Conservation (phyloP, 2,113 vertebrate genomes). For the Myanophis thanlyinensis region DNA sequence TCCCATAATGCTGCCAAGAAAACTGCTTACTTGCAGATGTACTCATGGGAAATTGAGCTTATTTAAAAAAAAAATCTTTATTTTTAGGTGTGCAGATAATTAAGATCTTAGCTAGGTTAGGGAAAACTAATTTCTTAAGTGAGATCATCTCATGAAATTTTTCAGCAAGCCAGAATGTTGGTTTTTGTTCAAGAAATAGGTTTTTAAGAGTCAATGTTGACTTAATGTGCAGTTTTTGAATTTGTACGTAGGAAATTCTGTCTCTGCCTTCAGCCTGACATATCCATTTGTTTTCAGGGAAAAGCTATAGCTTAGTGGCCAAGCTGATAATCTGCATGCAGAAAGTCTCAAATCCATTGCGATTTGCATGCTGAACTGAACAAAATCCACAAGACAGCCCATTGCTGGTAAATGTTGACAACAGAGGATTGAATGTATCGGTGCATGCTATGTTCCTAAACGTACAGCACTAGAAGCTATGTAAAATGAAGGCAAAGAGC, state of each 20-base stretch:
- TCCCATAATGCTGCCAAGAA: not conserved
- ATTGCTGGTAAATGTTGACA: not conserved
- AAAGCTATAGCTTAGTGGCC: not conserved
- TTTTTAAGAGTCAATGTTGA: not conserved
- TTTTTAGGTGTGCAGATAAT: not conserved
- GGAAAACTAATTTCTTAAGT: too few species aligned
- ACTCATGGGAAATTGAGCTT: not conserved
- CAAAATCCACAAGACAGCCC: not conserved
- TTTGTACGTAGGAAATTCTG: not conserved
- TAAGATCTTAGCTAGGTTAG: too few species aligned
- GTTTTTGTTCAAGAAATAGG: not conserved
- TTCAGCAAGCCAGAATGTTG: not conserved
- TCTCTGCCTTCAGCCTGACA: not conserved
- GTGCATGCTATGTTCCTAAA: not conserved
- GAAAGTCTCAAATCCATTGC: not conserved
- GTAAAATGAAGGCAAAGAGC: not conserved
- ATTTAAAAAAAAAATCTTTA: not conserved
- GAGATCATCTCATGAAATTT: not conserved
- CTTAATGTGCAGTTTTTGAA: not conserved
- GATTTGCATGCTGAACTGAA: not conserved
- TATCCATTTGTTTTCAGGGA: not conserved
- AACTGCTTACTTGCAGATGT: not conserved
- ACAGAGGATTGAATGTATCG: not conserved
- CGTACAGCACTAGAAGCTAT: not conserved
- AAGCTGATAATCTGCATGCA: not conserved